Conservation (phyloP, 1,140 invertebrate genomes). For the Neuroterus valhalla region DNA sequence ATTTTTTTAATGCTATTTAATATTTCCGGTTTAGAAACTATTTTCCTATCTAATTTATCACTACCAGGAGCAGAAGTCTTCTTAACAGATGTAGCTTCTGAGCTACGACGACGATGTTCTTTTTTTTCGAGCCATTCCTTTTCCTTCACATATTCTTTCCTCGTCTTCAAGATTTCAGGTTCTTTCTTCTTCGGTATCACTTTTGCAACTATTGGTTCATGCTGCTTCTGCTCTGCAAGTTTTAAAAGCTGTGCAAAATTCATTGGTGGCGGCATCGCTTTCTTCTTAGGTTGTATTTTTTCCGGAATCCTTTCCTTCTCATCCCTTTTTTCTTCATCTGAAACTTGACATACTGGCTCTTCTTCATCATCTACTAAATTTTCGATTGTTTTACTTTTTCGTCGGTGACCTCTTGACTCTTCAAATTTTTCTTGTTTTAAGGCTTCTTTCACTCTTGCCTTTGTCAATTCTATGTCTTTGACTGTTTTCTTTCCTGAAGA, state of each 20-base stretch:
- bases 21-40: conserved; percentile 37
- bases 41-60: conserved; percentile 9
- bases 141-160: conserved; percentile 82
- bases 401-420: conserved; percentile 80
- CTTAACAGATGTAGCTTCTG: conserved; percentile 28
- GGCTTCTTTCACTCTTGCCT: conserved; percentile 84
- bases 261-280: conserved; percentile 80
- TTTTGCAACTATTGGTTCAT: conserved; percentile 82
- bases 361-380: conserved; percentile 44
- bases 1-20: conserved; percentile 48
- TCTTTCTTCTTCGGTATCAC: conserved; percentile 79
- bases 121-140: conserved; percentile 75
- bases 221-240: conserved; percentile 88
- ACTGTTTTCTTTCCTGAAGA: conserved; percentile 67
- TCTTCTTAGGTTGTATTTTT: conserved; percentile 76
- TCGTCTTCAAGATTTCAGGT: conserved; percentile 84
- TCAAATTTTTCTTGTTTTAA: conserved; percentile 83
- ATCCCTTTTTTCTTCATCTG: conserved; percentile 50
- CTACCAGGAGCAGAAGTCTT: background rate
- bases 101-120: conserved; percentile 61
- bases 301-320: conserved; percentile 57
- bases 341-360: conserved; percentile 37
- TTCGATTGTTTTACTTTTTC: conserved; percentile 77
- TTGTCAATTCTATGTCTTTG: conserved; percentile 74
- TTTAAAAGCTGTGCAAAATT: conserved; percentile 85